These are phyloP conservation scores for Crenuchus spilurus DNA, from an alignment of 2,797 vertebrate species.

Conservation along the genomic window DNA sequence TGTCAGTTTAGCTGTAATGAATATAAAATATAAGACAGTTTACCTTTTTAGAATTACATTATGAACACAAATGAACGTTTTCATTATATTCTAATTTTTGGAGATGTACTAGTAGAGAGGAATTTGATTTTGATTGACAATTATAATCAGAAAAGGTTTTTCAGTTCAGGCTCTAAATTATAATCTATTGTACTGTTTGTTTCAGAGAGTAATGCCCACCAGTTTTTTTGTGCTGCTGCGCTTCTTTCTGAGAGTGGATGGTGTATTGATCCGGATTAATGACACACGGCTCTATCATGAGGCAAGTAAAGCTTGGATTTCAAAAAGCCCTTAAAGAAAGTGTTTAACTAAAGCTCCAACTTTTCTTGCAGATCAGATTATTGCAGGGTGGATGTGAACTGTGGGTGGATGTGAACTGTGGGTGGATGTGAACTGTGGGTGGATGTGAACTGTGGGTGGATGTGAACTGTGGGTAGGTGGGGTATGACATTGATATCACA, in stretches of 20 bases:
- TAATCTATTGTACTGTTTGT: not conserved
- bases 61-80: too few species aligned
- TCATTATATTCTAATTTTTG: too few species aligned
- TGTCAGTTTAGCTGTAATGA: too few species aligned
- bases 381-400: too few species aligned
- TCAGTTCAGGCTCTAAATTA: not conserved
- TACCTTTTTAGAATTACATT: too few species aligned
- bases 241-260: conserved; percentile 95
- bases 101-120: not conserved
- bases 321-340: not conserved
- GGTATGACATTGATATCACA: too few species aligned
- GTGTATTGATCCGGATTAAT: conserved; percentile 93
- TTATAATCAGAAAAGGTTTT: not conserved
- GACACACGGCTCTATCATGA: conserved; percentile 94
- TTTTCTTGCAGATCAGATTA: not conserved
- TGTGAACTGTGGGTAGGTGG: too few species aligned
- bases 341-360: not conserved
- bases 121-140: not conserved
- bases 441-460: too few species aligned
- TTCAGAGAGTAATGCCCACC: conserved; percentile 96
- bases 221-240: conserved; percentile 93
- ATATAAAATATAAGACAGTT: too few species aligned
- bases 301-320: conserved; percentile 66
- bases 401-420: too few species aligned
- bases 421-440: too few species aligned